A percentile compares a stretch with the other conserved stretches of the same genome.
Evolutionary conservation across 2,888 invertebrate genomes (phyloP).

Genomic region (Phengaris alcon): DNA sequence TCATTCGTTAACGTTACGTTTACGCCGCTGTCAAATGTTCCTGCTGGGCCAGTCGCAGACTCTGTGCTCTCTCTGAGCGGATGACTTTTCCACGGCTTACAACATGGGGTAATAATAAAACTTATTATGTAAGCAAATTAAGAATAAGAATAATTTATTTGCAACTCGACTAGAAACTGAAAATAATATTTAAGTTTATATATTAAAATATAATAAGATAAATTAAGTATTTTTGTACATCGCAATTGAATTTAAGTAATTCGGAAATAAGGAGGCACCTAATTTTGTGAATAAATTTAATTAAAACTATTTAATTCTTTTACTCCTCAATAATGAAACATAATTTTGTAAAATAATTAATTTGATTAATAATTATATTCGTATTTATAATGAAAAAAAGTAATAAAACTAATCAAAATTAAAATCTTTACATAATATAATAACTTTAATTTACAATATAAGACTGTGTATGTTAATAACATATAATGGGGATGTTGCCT

Average conservation of each 20-base stretch:
- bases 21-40: too few species aligned
- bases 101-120: too few species aligned
- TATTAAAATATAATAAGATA: too few species aligned
- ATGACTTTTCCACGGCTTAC: too few species aligned
- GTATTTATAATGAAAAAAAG: background rate
- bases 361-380: background rate
- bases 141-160: too few species aligned
- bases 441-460: background rate
- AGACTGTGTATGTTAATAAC: background rate
- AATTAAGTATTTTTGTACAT: background rate
- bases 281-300: background rate
- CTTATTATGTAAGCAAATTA: too few species aligned
- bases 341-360: background rate
- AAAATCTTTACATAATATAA: constrained; percentile 2
- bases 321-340: background rate
- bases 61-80: too few species aligned
- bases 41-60: too few species aligned
- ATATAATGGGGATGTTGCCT: background rate
- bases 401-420: constrained; percentile 4
- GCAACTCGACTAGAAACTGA: too few species aligned
- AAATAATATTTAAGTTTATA: too few species aligned
- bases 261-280: background rate
- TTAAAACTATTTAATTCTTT: background rate
- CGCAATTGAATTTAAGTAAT: background rate
- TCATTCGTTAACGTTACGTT: too few species aligned